Base-by-base conservation (phyloP, 2,113 vertebrate species). In the Sceloporus undulatus region DNA sequence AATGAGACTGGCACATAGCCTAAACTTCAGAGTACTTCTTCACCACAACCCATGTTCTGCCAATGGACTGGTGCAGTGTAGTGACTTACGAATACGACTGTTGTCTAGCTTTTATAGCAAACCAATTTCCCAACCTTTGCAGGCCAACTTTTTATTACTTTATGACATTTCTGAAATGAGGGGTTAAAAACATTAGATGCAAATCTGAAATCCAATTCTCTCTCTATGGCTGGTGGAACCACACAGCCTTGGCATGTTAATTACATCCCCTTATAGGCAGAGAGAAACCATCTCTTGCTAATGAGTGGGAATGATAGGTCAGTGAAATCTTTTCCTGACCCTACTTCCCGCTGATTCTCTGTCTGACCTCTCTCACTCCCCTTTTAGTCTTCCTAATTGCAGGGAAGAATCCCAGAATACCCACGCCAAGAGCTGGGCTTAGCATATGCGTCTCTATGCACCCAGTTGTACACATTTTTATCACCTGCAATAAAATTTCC, bases 121-220 rank as follows among this genome's bases (percentile, higher is more conserved):
- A 62, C 59, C 59, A 62, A 79, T 1, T n/a, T 70, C 79, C 1
- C 2, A 83, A 68, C 21, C 66, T 79, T 25, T 74, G 82, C 82
- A 66, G 92, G 70, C 52, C 87, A 71, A 79, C 1, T 79, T 89
- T 90, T 90, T 77, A 83, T 88, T 77, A 71, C 81, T 86, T 85
- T 84, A 73, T 88, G 86, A 5, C 27, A 16, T 8, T 91, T 38
- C 68, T 38, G 79, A 27, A 1, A n/a, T 14, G 42, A 78, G 71
- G 77, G 75, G 71, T 52, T 75, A 91, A 82, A 81, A 91, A 86
- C 79, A 59, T 56, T 70, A 29, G 5, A 0, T 84, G 88, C 73
- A 91, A 93, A 77, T 93, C 91, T 4, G 0, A 7, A 85, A n/a
- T 54, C 75, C 82, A 0, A 16, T 25, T 66, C n/a, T 78, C 1